phyloP scores from a whole-genome alignment of 1,140 invertebrate genomes.

The Brachionus angularis region DNA sequence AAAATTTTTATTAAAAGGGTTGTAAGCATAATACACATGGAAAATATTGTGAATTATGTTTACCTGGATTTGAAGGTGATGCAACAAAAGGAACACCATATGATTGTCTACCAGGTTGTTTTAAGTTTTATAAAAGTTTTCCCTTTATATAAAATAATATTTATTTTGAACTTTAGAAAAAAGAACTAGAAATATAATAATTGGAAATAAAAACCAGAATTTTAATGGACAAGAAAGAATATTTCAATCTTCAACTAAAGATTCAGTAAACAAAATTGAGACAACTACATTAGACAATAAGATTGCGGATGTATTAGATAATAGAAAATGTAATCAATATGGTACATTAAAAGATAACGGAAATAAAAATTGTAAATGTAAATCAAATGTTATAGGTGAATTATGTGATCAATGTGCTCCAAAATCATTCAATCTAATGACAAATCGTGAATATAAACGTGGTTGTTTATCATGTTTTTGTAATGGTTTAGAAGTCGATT shows the following conservation, averaged over 20 bases:
- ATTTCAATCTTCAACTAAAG: too few relatives aligned
- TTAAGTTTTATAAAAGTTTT: not conserved
- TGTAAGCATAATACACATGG: conserved; percentile 51
- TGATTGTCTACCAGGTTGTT: conserved; percentile 55
- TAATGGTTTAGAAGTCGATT: conserved; percentile 35
- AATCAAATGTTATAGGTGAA: conserved; percentile 65
- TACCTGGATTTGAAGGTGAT: conserved; percentile 57
- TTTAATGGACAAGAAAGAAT: too few relatives aligned
- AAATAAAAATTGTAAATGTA: too few relatives aligned
- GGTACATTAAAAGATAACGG: too few relatives aligned
- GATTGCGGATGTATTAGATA: too few relatives aligned
- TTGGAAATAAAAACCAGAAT: too few relatives aligned
- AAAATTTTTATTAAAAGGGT: conserved; percentile 6
- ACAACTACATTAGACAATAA: too few relatives aligned
- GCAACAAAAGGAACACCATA: conserved; percentile 55
- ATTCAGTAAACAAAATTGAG: too few relatives aligned
- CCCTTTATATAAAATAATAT: not conserved
- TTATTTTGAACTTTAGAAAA: too few relatives aligned
- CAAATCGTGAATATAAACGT: conserved; percentile 66
- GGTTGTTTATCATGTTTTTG: conserved; percentile 59
- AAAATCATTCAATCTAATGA: conserved; percentile 84
- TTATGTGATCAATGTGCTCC: conserved; percentile 80
- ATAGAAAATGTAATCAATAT: too few relatives aligned
- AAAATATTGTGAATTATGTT: conserved; percentile 52
- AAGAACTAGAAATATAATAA: too few relatives aligned